Base-by-base conservation (phyloP, 2,888 invertebrate species). In the Nycteola revayana region DNA sequence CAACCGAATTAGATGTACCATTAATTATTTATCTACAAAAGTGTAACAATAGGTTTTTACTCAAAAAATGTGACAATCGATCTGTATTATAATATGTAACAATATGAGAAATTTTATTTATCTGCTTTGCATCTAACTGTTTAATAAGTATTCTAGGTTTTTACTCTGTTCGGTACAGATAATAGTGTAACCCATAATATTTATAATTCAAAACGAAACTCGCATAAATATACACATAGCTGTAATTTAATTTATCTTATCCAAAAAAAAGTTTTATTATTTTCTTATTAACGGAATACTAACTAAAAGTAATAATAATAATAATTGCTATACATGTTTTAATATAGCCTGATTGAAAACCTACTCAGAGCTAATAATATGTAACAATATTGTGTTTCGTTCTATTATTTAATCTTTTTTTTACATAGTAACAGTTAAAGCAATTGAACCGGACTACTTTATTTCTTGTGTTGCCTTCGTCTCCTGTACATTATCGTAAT, bases 71-170 rank as follows among this genome's bases (percentile, higher is more conserved):
- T 67, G 73, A 66, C 72, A 67, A 64, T 66, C 65, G 62, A 55
- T 61, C 54, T 77, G 67, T 76, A 75, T 75, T 45, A 69, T 74
- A 71, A 65, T 73, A 75, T 66, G 63, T 82, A 76, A 73, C 65
- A 67, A 75, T 75, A 74, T 69, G 66, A 77, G 53, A 65, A 69
- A 69, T 75, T 62, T 67, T 84, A 85, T 83, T 82, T 84, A 83
- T 79, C 73, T 78, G 84, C 85, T 86, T 81, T 75, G 49, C 66
- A 65, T 79, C 76, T 81, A 81, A 80, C 81, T 79, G 66, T 67
- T 62, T 61, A 60, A 56, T 58, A 45, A 49, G 46, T 44, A 56
- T 53, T 63, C 71, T 75, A 67, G 54, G 58, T 76, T 77, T 81
- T 80, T 79, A 78, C 76, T 81, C 77, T 84, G 72, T 75, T 74